Evolutionary conservation across 2,113 vertebrate species (phyloP).

Genomic region (Blennius ocellaris): DNA sequence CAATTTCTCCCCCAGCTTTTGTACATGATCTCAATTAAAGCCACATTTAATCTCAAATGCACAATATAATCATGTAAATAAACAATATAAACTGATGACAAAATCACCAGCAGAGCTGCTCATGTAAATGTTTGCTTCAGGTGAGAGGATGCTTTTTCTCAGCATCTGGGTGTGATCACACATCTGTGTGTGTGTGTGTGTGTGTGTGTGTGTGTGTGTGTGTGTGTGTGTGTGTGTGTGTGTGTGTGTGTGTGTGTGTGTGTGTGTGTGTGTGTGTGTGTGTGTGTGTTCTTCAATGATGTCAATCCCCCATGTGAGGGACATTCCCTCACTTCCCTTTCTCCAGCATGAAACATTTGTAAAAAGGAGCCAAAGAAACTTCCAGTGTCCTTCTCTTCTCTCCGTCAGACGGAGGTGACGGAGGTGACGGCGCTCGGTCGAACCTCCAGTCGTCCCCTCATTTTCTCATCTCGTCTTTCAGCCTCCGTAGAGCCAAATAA

Average conservation of each 20-base stretch:
- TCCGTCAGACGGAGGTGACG: not conserved
- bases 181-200: too few species aligned
- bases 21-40: too few species aligned
- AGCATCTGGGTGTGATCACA: too few species aligned
- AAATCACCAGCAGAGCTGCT: too few species aligned
- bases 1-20: too few species aligned
- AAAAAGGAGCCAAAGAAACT: not conserved
- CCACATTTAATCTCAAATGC: too few species aligned
- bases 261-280: constrained; percentile 32
- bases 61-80: too few species aligned
- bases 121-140: too few species aligned
- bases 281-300: not conserved
- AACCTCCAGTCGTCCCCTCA: not conserved
- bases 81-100: too few species aligned
- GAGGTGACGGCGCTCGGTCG: not conserved
- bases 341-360: not conserved
- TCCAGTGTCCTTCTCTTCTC: not conserved
- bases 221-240: constrained; percentile 26
- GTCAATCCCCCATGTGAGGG: constrained; percentile 26
- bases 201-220: too few species aligned
- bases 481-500: constrained; percentile 79
- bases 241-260: constrained; percentile 13
- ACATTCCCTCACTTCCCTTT: constrained; percentile 30
- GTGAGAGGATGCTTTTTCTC: too few species aligned
- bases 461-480: constrained; percentile 23